These are phyloP conservation scores for Sinodicranocentrus sp. DNA, from an alignment of 2,888 invertebrate genomes.

Conservation along the genomic window DNA sequence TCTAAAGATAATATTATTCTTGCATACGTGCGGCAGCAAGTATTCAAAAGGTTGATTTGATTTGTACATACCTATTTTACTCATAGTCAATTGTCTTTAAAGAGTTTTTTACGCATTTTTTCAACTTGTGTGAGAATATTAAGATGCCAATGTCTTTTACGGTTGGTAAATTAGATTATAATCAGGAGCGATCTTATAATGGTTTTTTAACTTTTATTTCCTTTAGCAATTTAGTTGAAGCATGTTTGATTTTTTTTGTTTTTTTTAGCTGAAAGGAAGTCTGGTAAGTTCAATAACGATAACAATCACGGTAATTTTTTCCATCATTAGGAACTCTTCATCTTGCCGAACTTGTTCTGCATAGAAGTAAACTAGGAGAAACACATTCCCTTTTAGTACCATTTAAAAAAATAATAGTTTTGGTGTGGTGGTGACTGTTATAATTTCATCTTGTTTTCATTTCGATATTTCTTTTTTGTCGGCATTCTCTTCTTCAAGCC, in stretches of 20 bases:
- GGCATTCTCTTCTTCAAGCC: no score
- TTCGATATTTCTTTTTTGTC: no score
- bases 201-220: no score
- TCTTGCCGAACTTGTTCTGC: no score
- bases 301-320: slow-evolving; percentile 5
- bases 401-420: slow-evolving; percentile 1
- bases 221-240: neutral
- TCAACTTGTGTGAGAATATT: neutral
- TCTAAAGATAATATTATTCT: no score
- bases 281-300: slow-evolving; percentile 78
- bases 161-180: slow-evolving; percentile 35
- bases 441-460: no score
- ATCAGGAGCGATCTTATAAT: slow-evolving; percentile 1
- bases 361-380: no score
- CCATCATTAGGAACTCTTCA: neutral
- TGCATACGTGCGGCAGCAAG: no score
- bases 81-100: no score
- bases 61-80: no score
- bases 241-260: slow-evolving; percentile 38
- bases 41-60: neutral
- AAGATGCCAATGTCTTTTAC: slow-evolving; percentile 26
- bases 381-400: neutral
- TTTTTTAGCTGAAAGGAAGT: slow-evolving; percentile 84
- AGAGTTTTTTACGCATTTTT: no score
- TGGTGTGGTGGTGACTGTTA: neutral